Base-by-base conservation (phyloP, 35 echinoderm and acorn worm species). In the Apostichopus japonicus region DNA sequence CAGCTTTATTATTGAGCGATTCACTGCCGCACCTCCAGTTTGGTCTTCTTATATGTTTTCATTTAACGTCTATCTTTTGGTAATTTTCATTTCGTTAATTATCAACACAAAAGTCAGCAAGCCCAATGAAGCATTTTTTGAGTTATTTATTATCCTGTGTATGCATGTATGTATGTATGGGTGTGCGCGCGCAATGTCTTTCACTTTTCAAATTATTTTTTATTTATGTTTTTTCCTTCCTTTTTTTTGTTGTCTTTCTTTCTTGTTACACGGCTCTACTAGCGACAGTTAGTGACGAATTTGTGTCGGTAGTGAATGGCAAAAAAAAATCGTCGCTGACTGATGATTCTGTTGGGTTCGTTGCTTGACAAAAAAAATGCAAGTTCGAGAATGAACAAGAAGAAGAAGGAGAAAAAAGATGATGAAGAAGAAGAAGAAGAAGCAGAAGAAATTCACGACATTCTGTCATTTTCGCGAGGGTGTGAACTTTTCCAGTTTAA, bases 401-500 rank as follows among this genome's bases (percentile, higher is more conserved):
- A 22, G 21, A 11, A 11, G 10, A 52, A 52, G 10, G 8, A 52
- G 44, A 44, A 44, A 44, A 44, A 44, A 44, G 4, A n/a, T n/a
- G 27, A 33, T 33, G 27, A 33, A 33, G 27, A 53, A 11, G 23
- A 82, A 82, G 27, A 82, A 54, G 15, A 24, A 82, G 54, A 52
- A 82, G 44, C 8, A 54, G 44, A 56, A 73, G 19, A 73, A 89
- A 67, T 67, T 89, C 86, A 73, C 86, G 59, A 67, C 86, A 89
- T 89, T 73, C 62, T 73, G 86, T 89, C 86, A 73, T 89, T 89
- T 84, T 84, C 81, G 81, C 56, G 56, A 84, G 81, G 86, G 86
- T 72, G 86, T 89, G 86, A 89, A 89, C 86, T 89, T 73, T 67
- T 73, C 86, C 86, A 89, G 86, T 73, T 89, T 89, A 72, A 89